Percentiles rank a stretch among this genome's conserved stretches.
Evolutionary conservation across 2,113 vertebrate species (phyloP).

Genomic region (Rhynchomys soricoides): DNA sequence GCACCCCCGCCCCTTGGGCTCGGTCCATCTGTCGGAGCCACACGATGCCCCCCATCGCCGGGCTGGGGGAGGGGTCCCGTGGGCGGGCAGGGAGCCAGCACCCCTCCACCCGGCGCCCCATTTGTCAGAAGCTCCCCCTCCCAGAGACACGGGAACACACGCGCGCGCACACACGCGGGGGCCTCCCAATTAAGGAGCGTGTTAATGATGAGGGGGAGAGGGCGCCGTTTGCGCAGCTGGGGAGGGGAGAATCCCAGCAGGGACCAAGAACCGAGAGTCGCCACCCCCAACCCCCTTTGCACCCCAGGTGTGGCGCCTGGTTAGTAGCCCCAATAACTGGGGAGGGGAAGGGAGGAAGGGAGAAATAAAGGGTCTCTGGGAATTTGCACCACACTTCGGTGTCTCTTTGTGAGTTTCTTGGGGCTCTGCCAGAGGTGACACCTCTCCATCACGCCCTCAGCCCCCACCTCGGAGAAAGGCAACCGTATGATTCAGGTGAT

Average conservation of each 20-base stretch:
- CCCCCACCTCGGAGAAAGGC: neutral
- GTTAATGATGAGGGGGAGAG: conserved; percentile 59
- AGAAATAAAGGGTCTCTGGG: neutral
- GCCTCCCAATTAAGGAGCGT: conserved; percentile 72
- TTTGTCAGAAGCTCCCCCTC: conserved; percentile 57
- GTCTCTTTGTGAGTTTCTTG: conserved; percentile 65
- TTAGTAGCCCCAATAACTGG: neutral
- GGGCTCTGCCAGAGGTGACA: conserved; percentile 56
- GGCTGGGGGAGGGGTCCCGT: conserved; percentile 72
- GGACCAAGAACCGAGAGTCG: neutral
- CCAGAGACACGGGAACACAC: neutral
- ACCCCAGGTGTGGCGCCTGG: conserved; percentile 41
- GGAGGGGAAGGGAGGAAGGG: neutral
- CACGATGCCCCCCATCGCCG: conserved; percentile 82
- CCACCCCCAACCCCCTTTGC: neutral
- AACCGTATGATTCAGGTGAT: neutral
- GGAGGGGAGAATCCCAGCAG: neutral
- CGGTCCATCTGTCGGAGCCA: conserved; percentile 94
- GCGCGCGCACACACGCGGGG: neutral
- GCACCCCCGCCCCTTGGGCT: conserved; percentile 89
- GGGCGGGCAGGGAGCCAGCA: conserved; percentile 73
- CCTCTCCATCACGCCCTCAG: neutral
- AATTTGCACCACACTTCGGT: conserved; percentile 1
- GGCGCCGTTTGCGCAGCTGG: neutral
- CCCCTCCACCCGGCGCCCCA: conserved; percentile 56